phyloP scores from a whole-genome alignment of 2,888 invertebrate species.

The Tetanocera ferruginea region DNA sequence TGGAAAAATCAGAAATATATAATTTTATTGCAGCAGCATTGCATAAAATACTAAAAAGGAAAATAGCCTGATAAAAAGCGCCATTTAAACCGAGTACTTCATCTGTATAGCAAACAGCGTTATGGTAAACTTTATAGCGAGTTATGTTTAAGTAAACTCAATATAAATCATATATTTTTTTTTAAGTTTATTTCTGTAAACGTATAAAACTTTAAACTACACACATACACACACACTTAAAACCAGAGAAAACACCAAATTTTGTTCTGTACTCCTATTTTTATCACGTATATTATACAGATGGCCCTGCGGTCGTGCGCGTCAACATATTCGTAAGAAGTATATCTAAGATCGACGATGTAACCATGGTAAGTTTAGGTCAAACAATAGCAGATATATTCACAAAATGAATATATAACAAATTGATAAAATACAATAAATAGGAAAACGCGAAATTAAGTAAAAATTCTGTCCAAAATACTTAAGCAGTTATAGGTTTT shows the following conservation, averaged over 20 bases:
- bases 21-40: too few species aligned
- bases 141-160: background rate
- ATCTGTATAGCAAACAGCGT: too few species aligned
- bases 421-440: slow-evolving; percentile 41
- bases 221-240: slow-evolving; percentile 19
- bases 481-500: background rate
- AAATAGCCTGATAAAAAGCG: too few species aligned
- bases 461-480: background rate
- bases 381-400: slow-evolving; percentile 58
- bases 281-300: slow-evolving; percentile 70
- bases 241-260: slow-evolving; percentile 19
- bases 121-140: background rate
- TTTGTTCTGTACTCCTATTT: slow-evolving; percentile 46
- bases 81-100: too few species aligned
- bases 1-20: too few species aligned
- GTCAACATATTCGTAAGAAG: slow-evolving; percentile 99
- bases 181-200: background rate
- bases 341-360: slow-evolving; percentile 99
- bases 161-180: background rate
- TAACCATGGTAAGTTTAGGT: slow-evolving; percentile 92
- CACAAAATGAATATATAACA: slow-evolving; percentile 50
- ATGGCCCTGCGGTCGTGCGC: slow-evolving; percentile 95
- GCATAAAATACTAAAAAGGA: too few species aligned
- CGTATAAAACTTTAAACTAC: slow-evolving; percentile 18
- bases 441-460: background rate